Percentiles rank a stretch among this genome's conserved stretches.
These are phyloP conservation scores for Pelochelys cantorii DNA, from an alignment of 2,797 vertebrate species.

Conservation along the genomic window DNA sequence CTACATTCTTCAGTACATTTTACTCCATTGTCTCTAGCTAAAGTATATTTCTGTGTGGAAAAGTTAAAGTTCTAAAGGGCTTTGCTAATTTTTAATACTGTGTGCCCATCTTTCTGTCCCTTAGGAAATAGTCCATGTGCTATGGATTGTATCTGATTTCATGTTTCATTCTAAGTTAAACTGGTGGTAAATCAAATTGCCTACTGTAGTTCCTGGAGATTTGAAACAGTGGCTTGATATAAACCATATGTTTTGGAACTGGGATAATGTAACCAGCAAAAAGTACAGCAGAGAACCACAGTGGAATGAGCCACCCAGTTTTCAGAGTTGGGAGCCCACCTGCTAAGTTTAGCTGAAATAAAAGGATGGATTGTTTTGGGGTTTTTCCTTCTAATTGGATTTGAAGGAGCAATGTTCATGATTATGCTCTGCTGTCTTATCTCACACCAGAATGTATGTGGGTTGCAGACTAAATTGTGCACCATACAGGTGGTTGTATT, in stretches of 20 bases:
- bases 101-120: not conserved
- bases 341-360: conserved; percentile 60
- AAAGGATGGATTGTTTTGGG: not conserved
- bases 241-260: conserved; percentile 82
- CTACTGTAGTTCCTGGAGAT: conserved; percentile 48
- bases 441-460: not conserved
- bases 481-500: not conserved
- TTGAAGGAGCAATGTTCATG: not conserved
- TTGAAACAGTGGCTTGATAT: conserved; percentile 71
- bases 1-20: conserved; percentile 14
- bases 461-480: not conserved
- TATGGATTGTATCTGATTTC: conserved; percentile 24
- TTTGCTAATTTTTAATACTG: not conserved
- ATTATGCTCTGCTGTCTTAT: not conserved
- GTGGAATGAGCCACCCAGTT: conserved; percentile 77
- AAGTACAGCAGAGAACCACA: conserved; percentile 82
- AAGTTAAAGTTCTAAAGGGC: not conserved
- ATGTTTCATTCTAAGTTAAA: conserved; percentile 47
- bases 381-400: not conserved
- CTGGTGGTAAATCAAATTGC: conserved; percentile 33
- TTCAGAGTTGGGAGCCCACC: conserved; percentile 77
- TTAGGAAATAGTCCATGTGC: conserved; percentile 13
- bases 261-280: conserved; percentile 82
- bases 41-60: conserved; percentile 20
- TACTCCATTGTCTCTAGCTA: conserved; percentile 1